Evolutionary conservation across 2,113 vertebrate species (phyloP), one percentile per base, ranked within the genome.

Genomic region (Zosterops hypoxanthus): DNA sequence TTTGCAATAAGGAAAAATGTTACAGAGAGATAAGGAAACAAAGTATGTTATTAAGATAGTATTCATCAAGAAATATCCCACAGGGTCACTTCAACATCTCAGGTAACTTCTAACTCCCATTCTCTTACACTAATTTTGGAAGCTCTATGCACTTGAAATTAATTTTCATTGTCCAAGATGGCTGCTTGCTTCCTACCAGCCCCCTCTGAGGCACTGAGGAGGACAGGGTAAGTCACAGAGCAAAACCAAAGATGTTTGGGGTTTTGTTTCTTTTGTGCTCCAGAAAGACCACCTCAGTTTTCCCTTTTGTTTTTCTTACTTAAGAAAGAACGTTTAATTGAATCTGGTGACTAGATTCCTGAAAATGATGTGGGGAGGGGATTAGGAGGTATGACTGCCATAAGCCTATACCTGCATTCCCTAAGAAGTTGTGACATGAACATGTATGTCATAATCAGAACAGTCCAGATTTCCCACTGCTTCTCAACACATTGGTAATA

Each of bases 211-310:
- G 47, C 60, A 63, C 59, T 39, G 39, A 73, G 22, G 13, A 61
- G 64, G 33, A 72, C 60, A 73, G 46, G 28, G 28, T 14, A 28
- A 82, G 47, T 52, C 1, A 2, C 29, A 57, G 42, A 77, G n/a
- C 16, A 26, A 78, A 86, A 65, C 1, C 25, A 49, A 89, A 78
- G 9, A 2, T 3, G 0, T 1, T 46, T 41, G 18, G 2, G 0
- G 0, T 0, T 36, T 34, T 25, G 42, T 8, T 31, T 53, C 14
- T 19, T 82, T 63, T 60, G 8, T 72, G 9, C 36, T 61, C 34
- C 68, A 71, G 47, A n/a, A 80, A 73, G 33, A 78, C 25, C 28
- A 53, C 12, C 7, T 61, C 46, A 36, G 22, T 61, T 89, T 86
- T 81, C 36, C 7, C 2, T 36, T 86, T 81, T 21, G 21, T 73